Base-by-base conservation (phyloP, 2,797 vertebrate genomes). In the Chelmon rostratus region DNA sequence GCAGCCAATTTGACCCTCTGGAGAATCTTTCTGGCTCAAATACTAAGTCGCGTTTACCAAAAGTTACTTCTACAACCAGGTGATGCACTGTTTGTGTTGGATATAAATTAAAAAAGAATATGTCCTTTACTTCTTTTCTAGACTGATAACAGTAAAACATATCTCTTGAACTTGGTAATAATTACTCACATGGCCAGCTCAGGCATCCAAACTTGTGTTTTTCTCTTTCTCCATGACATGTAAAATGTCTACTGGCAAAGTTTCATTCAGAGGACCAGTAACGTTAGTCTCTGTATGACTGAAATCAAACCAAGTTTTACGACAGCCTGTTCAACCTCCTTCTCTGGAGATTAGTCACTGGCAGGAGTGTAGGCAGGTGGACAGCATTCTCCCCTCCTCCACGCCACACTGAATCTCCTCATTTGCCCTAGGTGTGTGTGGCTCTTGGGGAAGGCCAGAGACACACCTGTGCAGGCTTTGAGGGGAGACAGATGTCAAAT, bases 401-500 rank as follows among this genome's bases (percentile, higher is more conserved):
- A 57, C 5, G 4, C 71, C 18, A 70, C 33, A 49, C 40, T 16
- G 61, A 61, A 47, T 75, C 72, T 67, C 13, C 53, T 54, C 66
- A 44, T 75, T 79, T 85, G 54, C 54, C 62, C 58, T 33, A 42
- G 82, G 85, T 88, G 59, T 67, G 52, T 52, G 56, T 31, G 57
- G 8, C 15, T 58, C 11, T 35, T 6, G 8, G 53, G 52, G 35
- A 57, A 77, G 46, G 37, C 75, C 56, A 40, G 44, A 68, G 21
- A 67, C 82, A 68, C 86, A 93, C 89, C 90, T 89, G 84, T 50
- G 71, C 46, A 4, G 18, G 40, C 37, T 72, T 76, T 77, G 75
- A 83, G 80, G 23, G 50, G 78, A 83, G 69, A 79, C 85, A 82
- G 84, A 83, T 86, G 81, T 83, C 77, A 50, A 79, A 63, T 72